Percentiles rank a stretch among this genome's conserved stretches.
Conservation (phyloP, 2,113 vertebrate species). For the Bufo bufo region DNA sequence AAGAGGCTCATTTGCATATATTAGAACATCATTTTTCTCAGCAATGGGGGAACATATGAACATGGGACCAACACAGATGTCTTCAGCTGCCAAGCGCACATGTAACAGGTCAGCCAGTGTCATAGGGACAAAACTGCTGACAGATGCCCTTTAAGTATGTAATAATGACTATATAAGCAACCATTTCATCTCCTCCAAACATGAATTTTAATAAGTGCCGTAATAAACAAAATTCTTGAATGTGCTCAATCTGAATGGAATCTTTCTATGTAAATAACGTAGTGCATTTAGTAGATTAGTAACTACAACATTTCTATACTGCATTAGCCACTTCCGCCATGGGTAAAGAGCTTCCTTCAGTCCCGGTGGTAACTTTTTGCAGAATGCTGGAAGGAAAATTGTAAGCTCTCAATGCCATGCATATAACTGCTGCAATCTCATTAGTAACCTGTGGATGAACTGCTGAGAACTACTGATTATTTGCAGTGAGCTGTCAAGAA, state of each 20-base stretch:
- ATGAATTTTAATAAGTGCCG: not conserved
- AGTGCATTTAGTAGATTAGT: not conserved
- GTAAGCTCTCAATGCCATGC: not conserved
- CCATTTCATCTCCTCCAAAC: not conserved
- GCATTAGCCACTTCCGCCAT: not conserved
- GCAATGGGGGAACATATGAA: no score
- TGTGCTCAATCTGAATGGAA: not conserved
- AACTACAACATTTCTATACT: conserved; percentile 2
- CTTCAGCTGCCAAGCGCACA: no score
- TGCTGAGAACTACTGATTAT: not conserved
- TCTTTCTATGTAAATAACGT: not conserved
- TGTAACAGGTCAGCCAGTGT: no score
- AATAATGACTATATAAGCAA: no score
- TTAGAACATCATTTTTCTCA: no score
- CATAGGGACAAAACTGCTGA: no score
- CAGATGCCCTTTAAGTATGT: no score
- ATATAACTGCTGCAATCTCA: not conserved
- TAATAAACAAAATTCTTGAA: not conserved
- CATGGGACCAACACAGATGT: no score
- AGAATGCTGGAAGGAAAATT: not conserved
- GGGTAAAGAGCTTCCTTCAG: not conserved
- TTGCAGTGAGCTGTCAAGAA: no score
- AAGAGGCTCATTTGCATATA: no score
- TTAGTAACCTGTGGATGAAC: not conserved
- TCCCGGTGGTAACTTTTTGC: not conserved